These are phyloP conservation scores for Lytechinus pictus DNA, from an alignment of 35 echinoderm and acorn worm species.

Conservation along the genomic window DNA sequence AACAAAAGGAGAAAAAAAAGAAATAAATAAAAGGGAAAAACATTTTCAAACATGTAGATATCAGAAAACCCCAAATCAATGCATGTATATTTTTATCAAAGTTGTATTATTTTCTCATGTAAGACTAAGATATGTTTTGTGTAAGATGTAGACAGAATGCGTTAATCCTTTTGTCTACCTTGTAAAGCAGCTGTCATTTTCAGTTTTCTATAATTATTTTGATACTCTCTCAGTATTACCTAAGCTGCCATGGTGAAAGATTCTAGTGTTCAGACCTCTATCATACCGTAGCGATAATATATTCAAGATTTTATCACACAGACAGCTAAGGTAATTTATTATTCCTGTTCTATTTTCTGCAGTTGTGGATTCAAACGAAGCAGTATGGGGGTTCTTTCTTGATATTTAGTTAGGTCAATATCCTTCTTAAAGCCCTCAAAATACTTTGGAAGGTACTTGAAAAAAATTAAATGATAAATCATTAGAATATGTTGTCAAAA, in stretches of 20 bases:
- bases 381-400: neutral
- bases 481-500: no score
- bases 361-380: neutral
- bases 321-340: neutral
- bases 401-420: neutral
- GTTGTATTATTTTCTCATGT: neutral
- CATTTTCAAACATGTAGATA: conserved; percentile 19
- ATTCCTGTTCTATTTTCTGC: neutral
- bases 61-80: neutral
- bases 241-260: neutral
- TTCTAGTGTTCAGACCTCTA: neutral
- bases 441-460: neutral
- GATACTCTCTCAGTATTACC: neutral
- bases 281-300: neutral
- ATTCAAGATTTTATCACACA: neutral
- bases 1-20: neutral
- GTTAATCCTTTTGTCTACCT: neutral
- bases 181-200: neutral
- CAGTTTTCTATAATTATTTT: neutral
- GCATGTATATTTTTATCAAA: conserved; percentile 6
- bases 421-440: neutral
- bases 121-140: neutral
- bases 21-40: no score
- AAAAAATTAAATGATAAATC: neutral
- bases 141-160: neutral